Evolutionary conservation across 2,797 vertebrate genomes (phyloP), one percentile per base, ranked within the genome.

Genomic region (Ispidina lecontei): DNA sequence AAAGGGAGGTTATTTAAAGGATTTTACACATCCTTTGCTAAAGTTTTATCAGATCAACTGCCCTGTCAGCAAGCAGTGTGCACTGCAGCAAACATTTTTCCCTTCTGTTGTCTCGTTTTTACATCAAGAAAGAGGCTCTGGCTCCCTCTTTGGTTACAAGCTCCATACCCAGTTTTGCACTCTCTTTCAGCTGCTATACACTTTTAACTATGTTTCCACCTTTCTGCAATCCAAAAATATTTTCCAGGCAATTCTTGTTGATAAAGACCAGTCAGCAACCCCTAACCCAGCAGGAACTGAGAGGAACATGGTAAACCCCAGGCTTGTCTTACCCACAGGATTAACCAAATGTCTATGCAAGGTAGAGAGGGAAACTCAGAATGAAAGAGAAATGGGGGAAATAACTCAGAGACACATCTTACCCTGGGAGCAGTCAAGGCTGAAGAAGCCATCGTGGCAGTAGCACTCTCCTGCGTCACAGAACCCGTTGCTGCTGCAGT

Each of bases 401-500:
- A 9, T 15, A 82, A 29, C 37, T 33, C 41, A 25, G 13, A 43
- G n/a, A 26, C 1, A 4, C 4, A 3, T 20, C 97, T 96, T 83
- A 97, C 96, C 96, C 72, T 95, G 91, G 14, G 97, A 88, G 78
- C 99, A 99, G 95, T 98, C 97, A 5, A 97, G 97, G 21, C 98
- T 98, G 1, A 96, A 96, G 95, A 99, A 98, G 82, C 98, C 98
- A 62, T 98, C 92, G 3, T 98, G 96, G 37, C 98, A 99, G 95
- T 98, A 84, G 49, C 99, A 99, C 71, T 96, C 97, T 19, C 98
- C 98, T 1, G 98, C 96, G 60, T 98, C 97, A 55, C 99, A 99
- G 93, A 93, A 98, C 29, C 98, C 98, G 1, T 98, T 98, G 25
- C 97, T 97, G 1, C 94, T 95, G 88, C 99, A 99, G 96, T 99